phyloP scores from a whole-genome alignment of 2,888 invertebrate genomes.

The Vandiemenella viatica region DNA sequence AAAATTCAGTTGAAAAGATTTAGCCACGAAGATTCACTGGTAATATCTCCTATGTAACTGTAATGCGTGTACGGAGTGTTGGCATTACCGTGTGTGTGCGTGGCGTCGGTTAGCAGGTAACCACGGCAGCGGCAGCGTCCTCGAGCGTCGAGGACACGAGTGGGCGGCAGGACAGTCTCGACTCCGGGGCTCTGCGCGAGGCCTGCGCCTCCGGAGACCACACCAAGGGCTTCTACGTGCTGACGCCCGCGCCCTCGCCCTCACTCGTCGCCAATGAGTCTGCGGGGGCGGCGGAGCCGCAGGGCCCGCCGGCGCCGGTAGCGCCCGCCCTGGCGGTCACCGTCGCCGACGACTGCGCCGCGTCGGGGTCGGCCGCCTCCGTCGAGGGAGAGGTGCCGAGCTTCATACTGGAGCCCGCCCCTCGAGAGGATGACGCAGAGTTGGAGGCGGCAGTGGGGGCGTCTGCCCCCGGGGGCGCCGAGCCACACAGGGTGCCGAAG shows the following conservation, averaged over 20 bases:
- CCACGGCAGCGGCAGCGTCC: too few species aligned
- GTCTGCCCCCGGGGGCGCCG: neutral
- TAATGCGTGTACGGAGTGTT: too few species aligned
- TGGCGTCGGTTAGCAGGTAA: too few species aligned
- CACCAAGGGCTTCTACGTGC: neutral
- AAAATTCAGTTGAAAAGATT: too few species aligned
- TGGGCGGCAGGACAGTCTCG: too few species aligned
- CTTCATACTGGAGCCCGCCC: neutral
- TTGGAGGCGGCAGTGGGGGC: neutral
- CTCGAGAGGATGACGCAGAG: too few species aligned
- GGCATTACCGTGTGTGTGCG: too few species aligned
- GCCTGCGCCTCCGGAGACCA: neutral
- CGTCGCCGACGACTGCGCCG: too few species aligned
- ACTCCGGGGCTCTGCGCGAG: too few species aligned
- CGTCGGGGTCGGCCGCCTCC: neutral
- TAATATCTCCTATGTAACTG: too few species aligned
- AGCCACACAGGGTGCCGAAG: neutral
- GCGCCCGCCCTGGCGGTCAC: too few species aligned
- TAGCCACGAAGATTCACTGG: too few species aligned
- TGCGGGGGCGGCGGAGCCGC: neutral
- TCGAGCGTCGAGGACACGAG: neutral
- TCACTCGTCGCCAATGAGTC: neutral
- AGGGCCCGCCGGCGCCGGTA: neutral
- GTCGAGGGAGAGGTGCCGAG: neutral
- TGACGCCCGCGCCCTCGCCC: neutral